Percentiles rank a stretch among this genome's conserved stretches.
Conservation (phyloP, 2,113 vertebrate genomes). For the Trochalopteron elliotii region DNA sequence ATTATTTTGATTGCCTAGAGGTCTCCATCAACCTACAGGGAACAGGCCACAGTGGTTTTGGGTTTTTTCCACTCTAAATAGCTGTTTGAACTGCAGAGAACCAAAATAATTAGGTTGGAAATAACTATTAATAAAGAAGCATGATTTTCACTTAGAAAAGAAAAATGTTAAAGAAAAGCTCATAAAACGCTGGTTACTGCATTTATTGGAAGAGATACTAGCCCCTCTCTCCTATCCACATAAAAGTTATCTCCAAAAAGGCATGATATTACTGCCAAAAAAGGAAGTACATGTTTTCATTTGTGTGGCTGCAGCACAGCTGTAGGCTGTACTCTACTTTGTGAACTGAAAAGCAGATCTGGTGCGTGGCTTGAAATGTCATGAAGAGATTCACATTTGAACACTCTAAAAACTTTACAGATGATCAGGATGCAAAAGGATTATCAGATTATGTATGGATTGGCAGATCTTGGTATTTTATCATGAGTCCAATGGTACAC, state of each 20-base stretch:
- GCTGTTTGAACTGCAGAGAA: background rate
- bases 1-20: constrained; percentile 28
- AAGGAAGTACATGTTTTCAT: background rate
- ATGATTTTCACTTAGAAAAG: background rate
- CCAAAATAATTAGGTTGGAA: constrained; percentile 29
- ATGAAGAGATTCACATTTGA: background rate
- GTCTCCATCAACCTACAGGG: background rate
- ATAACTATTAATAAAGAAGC: background rate
- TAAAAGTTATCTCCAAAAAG: background rate
- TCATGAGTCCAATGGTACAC: background rate
- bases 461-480: background rate
- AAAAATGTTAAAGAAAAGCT: background rate
- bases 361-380: background rate
- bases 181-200: background rate
- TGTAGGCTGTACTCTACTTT: background rate
- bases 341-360: background rate
- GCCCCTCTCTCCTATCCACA: background rate
- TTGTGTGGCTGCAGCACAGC: background rate
- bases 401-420: background rate
- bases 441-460: background rate
- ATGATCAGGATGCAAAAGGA: background rate
- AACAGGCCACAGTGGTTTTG: background rate
- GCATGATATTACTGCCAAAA: background rate
- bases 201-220: background rate
- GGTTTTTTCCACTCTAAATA: background rate